Conservation (phyloP, 2,113 vertebrate genomes). For the Prunella fulvescens region DNA sequence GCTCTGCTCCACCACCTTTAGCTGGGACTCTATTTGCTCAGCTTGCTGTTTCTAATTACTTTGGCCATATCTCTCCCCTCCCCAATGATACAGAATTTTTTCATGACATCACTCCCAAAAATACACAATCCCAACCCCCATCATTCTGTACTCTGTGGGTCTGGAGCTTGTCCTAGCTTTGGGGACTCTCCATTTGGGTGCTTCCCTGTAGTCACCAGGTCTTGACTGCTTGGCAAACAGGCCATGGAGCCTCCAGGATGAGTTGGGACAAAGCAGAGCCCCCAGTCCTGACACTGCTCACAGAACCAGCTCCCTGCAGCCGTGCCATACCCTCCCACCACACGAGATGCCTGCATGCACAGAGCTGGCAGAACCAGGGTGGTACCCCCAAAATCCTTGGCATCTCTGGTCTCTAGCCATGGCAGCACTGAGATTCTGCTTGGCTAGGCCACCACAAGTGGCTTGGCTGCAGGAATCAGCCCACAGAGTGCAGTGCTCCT, state of each 20-base stretch:
- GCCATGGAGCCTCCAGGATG: not conserved
- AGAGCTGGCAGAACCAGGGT: not conserved
- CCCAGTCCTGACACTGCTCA: not conserved
- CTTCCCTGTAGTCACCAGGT: not conserved
- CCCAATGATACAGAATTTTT: not conserved
- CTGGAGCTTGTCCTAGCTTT: not conserved
- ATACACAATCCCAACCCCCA: not conserved
- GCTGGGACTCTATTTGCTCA: not conserved
- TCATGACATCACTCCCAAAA: slow-evolving; percentile 14
- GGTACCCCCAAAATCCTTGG: not conserved
- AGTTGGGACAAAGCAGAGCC: not conserved
- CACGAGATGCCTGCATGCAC: not conserved
- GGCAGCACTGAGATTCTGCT: not conserved
- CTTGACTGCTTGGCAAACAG: not conserved
- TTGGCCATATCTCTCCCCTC: not conserved
- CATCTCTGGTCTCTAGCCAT: not conserved
- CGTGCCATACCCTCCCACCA: rapidly evolving
- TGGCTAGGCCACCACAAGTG: not conserved
- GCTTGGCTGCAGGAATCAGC: not conserved
- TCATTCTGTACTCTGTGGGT: not conserved
- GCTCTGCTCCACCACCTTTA: not conserved
- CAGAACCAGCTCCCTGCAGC: not conserved
- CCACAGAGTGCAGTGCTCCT: rapidly evolving
- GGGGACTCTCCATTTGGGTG: not conserved
- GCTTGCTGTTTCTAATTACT: not conserved